phyloP scores from a whole-genome alignment of 2,888 invertebrate genomes.

The Archips xylosteana region DNA sequence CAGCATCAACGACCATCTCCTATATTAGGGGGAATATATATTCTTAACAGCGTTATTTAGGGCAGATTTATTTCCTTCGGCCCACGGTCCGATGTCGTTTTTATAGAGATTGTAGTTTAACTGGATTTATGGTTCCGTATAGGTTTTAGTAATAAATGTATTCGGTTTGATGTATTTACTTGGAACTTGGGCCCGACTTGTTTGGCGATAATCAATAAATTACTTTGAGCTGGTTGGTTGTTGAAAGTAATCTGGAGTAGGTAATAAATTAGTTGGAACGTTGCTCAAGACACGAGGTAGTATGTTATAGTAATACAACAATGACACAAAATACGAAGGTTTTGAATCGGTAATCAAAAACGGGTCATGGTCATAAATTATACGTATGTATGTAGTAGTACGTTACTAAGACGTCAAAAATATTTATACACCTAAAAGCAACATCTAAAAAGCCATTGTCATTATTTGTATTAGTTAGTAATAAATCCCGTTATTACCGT shows the following conservation, averaged over 20 bases:
- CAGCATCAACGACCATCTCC: conserved; percentile 64
- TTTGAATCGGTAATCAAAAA: too few relatives aligned
- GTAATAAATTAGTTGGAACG: conserved; percentile 8
- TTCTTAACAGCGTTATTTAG: conserved; percentile 75
- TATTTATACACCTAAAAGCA: too few relatives aligned
- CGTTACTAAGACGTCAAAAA: too few relatives aligned
- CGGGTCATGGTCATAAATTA: too few relatives aligned
- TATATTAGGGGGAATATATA: conserved; percentile 60
- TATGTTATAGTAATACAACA: too few relatives aligned
- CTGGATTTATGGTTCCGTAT: conserved; percentile 46
- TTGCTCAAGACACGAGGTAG: not conserved
- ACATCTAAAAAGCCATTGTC: too few relatives aligned
- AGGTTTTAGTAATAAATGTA: conserved; percentile 42
- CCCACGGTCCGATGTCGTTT: conserved; percentile 53
- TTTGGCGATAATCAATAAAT: conserved; percentile 13
- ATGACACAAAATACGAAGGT: too few relatives aligned
- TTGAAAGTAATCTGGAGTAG: conserved; percentile 4
- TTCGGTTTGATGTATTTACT: conserved; percentile 34
- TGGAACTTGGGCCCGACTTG: conserved; percentile 21
- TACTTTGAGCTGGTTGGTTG: not conserved
- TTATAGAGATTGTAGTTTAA: conserved; percentile 52
- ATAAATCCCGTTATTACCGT: too few relatives aligned
- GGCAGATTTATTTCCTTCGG: conserved; percentile 70
- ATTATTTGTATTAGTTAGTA: too few relatives aligned
- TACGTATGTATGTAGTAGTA: too few relatives aligned